Evolutionary conservation across 2,888 invertebrate species (phyloP).

Genomic region (Andrena minutula): DNA sequence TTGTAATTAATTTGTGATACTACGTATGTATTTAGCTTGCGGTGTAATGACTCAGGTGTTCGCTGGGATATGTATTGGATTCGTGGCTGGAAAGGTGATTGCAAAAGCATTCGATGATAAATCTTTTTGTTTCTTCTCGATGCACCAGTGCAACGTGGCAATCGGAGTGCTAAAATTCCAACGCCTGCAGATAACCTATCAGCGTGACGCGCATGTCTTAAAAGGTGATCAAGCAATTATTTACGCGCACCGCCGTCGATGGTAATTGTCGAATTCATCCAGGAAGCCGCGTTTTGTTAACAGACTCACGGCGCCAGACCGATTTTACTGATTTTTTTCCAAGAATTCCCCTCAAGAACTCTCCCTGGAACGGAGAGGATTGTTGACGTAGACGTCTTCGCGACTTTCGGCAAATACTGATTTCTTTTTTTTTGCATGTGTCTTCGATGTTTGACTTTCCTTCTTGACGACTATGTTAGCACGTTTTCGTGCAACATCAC

Average conservation of each 20-base stretch:
- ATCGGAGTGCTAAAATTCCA: background rate
- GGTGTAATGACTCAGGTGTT: too few relatives aligned
- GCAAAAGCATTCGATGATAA: too few relatives aligned
- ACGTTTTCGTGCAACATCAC: background rate
- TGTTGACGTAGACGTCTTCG: constrained; percentile 3
- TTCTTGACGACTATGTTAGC: background rate
- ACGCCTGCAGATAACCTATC: constrained; percentile 36
- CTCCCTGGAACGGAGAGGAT: background rate
- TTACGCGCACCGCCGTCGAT: constrained; percentile 18
- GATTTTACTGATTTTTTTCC: constrained; percentile 20
- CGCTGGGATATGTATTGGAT: too few relatives aligned
- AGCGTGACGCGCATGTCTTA: constrained; percentile 18
- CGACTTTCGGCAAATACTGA: background rate
- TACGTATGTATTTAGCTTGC: too few relatives aligned
- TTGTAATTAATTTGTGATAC: too few relatives aligned
- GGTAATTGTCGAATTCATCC: constrained; percentile 24
- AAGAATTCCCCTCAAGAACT: constrained; percentile 6
- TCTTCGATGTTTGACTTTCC: background rate
- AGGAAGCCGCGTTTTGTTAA: constrained; percentile 16
- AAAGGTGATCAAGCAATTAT: constrained; percentile 28
- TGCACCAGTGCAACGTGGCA: background rate
- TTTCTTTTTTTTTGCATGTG: background rate
- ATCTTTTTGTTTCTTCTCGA: background rate
- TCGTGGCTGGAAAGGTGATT: too few relatives aligned
- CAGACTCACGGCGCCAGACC: constrained; percentile 3